A percentile compares a stretch with the other conserved stretches of the same genome.
phyloP scores from a whole-genome alignment of 2,113 vertebrate species.

The Xyrauchen texanus region DNA sequence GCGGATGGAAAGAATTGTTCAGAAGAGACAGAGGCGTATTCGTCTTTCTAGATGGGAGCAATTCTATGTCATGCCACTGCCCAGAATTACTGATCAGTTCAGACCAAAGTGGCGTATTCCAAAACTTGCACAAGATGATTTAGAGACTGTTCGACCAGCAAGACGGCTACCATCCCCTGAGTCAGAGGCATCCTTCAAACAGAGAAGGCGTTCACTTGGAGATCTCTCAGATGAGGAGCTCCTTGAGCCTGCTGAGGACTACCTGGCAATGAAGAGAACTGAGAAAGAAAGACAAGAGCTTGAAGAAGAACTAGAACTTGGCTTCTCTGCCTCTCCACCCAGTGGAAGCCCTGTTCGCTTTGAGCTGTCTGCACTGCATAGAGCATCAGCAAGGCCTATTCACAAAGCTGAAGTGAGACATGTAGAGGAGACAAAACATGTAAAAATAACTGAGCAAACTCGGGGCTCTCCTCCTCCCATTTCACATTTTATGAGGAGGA shows the following conservation, averaged over 20 bases:
- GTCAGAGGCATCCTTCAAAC: conserved; percentile 85
- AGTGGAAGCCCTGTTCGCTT: conserved; percentile 85
- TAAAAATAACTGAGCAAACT: conserved; percentile 77
- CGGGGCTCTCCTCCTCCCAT: conserved; percentile 78
- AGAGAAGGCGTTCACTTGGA: conserved; percentile 90
- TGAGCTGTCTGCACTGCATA: conserved; percentile 79
- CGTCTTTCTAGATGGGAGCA: conserved; percentile 98
- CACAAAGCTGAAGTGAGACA: conserved; percentile 55
- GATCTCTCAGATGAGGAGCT: conserved; percentile 92
- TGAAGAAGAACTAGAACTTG: conserved; percentile 94
- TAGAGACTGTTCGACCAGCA: conserved; percentile 93
- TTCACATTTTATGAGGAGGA: conserved; percentile 85
- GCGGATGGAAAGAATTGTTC: conserved; percentile 85
- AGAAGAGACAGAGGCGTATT: conserved; percentile 93
- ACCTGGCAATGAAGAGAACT: conserved; percentile 85
- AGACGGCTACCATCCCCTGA: conserved; percentile 85
- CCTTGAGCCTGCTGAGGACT: conserved; percentile 86
- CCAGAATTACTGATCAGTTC: conserved; percentile 96
- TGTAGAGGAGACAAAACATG: conserved; percentile 75
- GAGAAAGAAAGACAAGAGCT: conserved; percentile 88
- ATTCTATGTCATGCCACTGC: conserved; percentile 95
- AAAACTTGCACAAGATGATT: conserved; percentile 89
- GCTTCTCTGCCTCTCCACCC: conserved; percentile 94
- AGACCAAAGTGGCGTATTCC: conserved; percentile 95
- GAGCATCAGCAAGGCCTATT: conserved; percentile 66